Base-by-base conservation (phyloP, 2,888 invertebrate species). In the Epistrophe eligans region DNA sequence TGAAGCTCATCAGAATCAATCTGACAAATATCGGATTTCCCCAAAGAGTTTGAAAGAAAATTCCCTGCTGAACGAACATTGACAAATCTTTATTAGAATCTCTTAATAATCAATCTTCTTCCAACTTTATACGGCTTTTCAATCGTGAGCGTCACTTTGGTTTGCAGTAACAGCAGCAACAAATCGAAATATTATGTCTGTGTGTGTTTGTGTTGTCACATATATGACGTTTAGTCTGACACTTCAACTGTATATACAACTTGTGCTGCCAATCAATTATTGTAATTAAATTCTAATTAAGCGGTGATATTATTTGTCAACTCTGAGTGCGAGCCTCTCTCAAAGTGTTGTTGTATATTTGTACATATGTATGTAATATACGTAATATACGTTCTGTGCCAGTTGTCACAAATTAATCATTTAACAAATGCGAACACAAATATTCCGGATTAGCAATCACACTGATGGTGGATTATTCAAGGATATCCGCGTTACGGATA, bases 281-380 rank as follows among this genome's bases (percentile, higher is more conserved):
- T 81, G 74, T 81, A 85, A 85, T 85, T 85, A 85, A 85, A 85
- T 85, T 85, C 85, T 85, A 85, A 85, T 82, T 82, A 82, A 79
- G 50, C 81, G 50, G 82, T 71, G 74, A 79, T 79, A 74, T 73
- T 64, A 81, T 74, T 85, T 85, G 82, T 81, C 82, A 81, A 74
- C 19, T 35, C 28, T 70, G 24, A 55, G 73, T 81, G 76, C 80
- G 77, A 72, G 80, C 72, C 55, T 45, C 71, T 43, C 43, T 11
- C 8, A 10, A 17, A n/a, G 57, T 35, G 32, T 55, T 38, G 19
- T 17, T 19, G 40, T 19, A 4, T 15, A 19, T 15, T 0, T 76
- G 24, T 24, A 24, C 24, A 24, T 24, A 24, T 24, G 24, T 24
- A 24, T 24, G 24, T 24, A n/a, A n/a, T n/a, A n/a, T n/a, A 60